phyloP scores from a whole-genome alignment of 2,797 vertebrate genomes.

The Molossus molossus region DNA sequence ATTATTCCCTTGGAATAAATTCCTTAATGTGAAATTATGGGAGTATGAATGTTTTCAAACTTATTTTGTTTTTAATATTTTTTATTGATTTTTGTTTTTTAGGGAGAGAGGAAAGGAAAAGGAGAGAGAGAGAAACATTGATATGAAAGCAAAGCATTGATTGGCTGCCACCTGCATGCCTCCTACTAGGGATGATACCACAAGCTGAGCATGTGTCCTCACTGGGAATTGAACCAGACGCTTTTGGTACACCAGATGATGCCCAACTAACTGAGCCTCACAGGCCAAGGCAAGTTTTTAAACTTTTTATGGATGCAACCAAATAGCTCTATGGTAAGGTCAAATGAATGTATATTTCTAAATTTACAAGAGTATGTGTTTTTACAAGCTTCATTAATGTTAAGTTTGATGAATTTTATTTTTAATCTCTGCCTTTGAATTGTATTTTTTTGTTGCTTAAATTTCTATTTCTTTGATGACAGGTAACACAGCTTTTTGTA shows the following conservation, averaged over 20 bases:
- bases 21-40: neutral
- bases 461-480: neutral
- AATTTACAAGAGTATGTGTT: neutral
- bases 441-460: slow-evolving; percentile 42
- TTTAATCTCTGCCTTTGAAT: slow-evolving; percentile 26
- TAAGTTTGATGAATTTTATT: slow-evolving; percentile 13
- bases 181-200: no score
- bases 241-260: no score
- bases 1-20: slow-evolving; percentile 1
- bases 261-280: no score
- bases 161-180: no score
- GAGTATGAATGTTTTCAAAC: neutral
- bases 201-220: no score
- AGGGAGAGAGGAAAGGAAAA: no score
- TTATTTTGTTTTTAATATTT: no score
- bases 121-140: no score
- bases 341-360: neutral
- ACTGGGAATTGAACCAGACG: no score
- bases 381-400: neutral
- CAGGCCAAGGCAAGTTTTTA: neutral
- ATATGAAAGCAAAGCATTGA: no score
- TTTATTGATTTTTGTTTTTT: no score
- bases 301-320: neutral
- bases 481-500: neutral
- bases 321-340: neutral